A percentile compares a stretch with the other conserved stretches of the same genome.
Conservation (phyloP, 2,113 vertebrate genomes). For the Ascaphus truei region DNA sequence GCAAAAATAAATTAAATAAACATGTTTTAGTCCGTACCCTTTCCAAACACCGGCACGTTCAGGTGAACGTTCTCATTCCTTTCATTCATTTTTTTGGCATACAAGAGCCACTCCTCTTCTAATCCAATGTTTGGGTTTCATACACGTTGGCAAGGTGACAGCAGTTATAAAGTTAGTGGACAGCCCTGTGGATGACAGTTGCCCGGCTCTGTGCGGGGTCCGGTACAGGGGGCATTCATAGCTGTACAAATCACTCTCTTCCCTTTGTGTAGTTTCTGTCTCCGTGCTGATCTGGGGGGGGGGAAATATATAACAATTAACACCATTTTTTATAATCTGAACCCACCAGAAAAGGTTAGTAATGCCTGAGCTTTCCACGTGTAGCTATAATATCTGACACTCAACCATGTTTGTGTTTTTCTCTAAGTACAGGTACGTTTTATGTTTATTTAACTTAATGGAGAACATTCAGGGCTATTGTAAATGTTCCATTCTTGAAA, state of each 20-base stretch:
- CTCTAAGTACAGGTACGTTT: too few species aligned
- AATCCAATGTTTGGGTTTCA: slow-evolving; percentile 42
- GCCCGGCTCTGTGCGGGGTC: slow-evolving; percentile 19
- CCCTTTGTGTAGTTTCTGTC: not conserved
- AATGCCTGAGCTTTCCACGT: too few species aligned
- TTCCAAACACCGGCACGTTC: not conserved
- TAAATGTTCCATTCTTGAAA: too few species aligned
- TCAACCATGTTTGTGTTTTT: too few species aligned
- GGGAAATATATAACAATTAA: too few species aligned
- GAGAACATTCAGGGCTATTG: not conserved
- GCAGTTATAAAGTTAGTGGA: slow-evolving; percentile 28
- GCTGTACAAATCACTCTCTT: not conserved
- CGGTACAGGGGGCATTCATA: slow-evolving; percentile 39
- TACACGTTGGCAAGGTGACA: not conserved
- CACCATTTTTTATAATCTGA: too few species aligned
- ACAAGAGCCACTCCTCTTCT: slow-evolving; percentile 43
- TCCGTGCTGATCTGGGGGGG: not conserved
- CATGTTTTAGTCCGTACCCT: too few species aligned
- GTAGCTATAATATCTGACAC: too few species aligned
- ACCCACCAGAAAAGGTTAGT: too few species aligned
- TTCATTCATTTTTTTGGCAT: slow-evolving; percentile 39
- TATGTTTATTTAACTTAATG: too few species aligned
- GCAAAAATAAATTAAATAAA: not conserved
- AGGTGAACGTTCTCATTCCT: not conserved
- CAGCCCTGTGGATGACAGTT: not conserved